Conservation (phyloP, 2,113 vertebrate genomes). For the Paramormyrops kingsleyae region DNA sequence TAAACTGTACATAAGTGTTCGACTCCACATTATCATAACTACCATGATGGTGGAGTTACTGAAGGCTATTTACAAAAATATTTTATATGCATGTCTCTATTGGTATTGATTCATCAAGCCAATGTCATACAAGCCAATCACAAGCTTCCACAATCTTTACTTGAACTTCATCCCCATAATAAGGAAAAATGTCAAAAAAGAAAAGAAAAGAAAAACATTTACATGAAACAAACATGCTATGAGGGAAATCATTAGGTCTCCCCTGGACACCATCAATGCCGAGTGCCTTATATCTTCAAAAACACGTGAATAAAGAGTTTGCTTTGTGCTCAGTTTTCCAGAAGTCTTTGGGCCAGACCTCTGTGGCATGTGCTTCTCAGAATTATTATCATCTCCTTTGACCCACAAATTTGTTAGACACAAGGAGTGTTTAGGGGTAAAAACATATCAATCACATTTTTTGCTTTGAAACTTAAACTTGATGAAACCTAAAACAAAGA, state of each 20-base stretch:
- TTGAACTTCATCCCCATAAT: not conserved
- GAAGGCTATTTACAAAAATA: conserved; percentile 46
- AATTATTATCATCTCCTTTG: not conserved
- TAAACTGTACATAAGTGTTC: conserved; percentile 44
- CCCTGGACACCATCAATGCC: not conserved
- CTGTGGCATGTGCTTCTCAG: not conserved
- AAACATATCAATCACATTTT: not conserved
- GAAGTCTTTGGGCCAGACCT: not conserved
- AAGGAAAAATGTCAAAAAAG: not conserved
- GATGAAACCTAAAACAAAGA: not conserved
- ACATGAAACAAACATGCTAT: not conserved
- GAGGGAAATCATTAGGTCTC: not conserved
- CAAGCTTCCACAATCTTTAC: not conserved
- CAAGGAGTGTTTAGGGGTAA: not conserved
- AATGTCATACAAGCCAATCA: not conserved
- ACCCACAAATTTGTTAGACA: not conserved
- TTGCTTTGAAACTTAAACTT: not conserved
- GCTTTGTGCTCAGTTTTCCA: not conserved
- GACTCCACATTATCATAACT: conserved; percentile 25
- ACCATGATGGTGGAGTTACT: conserved; percentile 24
- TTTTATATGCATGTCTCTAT: conserved; percentile 23
- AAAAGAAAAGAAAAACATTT: not conserved
- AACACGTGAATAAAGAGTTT: not conserved
- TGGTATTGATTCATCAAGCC: conserved; percentile 2
- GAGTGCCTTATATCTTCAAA: not conserved